These are phyloP conservation scores for Erpetoichthys calabaricus DNA, from an alignment of 2,797 vertebrate genomes.

Conservation along the genomic window DNA sequence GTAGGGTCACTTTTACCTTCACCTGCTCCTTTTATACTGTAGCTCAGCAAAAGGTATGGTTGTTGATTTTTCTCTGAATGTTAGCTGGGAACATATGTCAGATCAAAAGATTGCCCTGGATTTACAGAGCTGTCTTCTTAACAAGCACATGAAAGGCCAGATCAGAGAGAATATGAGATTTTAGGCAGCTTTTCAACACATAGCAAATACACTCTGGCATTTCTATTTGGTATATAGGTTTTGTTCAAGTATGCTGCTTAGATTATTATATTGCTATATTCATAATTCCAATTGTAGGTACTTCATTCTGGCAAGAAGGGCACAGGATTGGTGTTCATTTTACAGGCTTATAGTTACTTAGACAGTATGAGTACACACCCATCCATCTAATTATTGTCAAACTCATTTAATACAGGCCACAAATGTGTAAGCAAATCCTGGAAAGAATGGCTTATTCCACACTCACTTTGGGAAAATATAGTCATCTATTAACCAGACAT, in stretches of 20 bases:
- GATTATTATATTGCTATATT: neutral
- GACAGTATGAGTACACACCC: too few species aligned
- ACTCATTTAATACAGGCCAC: too few species aligned
- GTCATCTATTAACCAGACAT: too few species aligned
- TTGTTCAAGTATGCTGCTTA: slow-evolving; percentile 4
- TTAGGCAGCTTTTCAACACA: slow-evolving; percentile 5
- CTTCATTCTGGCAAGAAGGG: too few species aligned
- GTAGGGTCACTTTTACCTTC: neutral
- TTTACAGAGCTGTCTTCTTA: slow-evolving; percentile 7
- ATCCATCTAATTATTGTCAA: too few species aligned
- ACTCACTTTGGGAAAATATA: too few species aligned
- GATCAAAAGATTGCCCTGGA: slow-evolving; percentile 4
- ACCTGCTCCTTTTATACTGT: neutral
- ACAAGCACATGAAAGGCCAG: slow-evolving; percentile 4
- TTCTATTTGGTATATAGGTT: slow-evolving; percentile 6
- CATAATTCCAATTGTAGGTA: neutral
- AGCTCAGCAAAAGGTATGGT: neutral
- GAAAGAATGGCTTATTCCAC: too few species aligned
- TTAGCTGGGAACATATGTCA: slow-evolving; percentile 4
- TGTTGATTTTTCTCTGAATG: slow-evolving; percentile 2
- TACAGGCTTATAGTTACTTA: too few species aligned
- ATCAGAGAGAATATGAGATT: slow-evolving; percentile 7
- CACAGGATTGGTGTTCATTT: too few species aligned
- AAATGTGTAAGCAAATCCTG: too few species aligned
- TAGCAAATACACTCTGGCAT: slow-evolving; percentile 5